phyloP scores from a whole-genome alignment of 2,888 invertebrate species.

The Epinotia demarniana region DNA sequence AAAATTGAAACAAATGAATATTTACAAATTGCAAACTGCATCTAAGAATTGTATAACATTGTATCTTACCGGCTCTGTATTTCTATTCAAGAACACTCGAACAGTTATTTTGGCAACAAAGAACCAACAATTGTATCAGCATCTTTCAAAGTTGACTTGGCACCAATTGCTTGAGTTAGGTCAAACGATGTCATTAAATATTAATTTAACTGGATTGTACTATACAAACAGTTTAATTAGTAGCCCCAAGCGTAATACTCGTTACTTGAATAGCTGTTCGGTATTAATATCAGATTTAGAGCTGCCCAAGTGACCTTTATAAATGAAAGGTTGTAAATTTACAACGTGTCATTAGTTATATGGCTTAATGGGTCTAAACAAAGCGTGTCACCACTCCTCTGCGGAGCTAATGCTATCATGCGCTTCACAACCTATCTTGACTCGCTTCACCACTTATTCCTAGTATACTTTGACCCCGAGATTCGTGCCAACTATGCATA shows the following conservation, averaged over 20 bases:
- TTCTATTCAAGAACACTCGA: constrained; percentile 2
- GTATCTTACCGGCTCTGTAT: background rate
- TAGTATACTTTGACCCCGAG: background rate
- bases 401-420: constrained; percentile 6
- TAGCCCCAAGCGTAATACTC: constrained; percentile 17
- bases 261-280: constrained; percentile 20
- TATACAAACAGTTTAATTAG: constrained; percentile 21
- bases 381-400: constrained; percentile 25
- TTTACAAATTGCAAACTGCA: background rate
- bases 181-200: constrained; percentile 28
- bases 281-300: constrained; percentile 29
- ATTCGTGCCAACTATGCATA: background rate
- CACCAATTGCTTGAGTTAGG: background rate
- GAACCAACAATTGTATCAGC: background rate
- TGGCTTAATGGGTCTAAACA: constrained; percentile 23
- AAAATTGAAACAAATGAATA: background rate
- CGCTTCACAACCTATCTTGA: background rate
- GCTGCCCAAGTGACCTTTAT: constrained; percentile 25
- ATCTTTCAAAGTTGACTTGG: background rate
- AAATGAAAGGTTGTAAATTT: constrained; percentile 26
- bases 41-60: background rate
- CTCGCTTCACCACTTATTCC: background rate
- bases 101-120: constrained; percentile 8
- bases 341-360: constrained; percentile 25
- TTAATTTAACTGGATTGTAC: constrained; percentile 30